Evolutionary conservation across 2,888 invertebrate species (phyloP).

Genomic region (Lasioglossum figueresi): DNA sequence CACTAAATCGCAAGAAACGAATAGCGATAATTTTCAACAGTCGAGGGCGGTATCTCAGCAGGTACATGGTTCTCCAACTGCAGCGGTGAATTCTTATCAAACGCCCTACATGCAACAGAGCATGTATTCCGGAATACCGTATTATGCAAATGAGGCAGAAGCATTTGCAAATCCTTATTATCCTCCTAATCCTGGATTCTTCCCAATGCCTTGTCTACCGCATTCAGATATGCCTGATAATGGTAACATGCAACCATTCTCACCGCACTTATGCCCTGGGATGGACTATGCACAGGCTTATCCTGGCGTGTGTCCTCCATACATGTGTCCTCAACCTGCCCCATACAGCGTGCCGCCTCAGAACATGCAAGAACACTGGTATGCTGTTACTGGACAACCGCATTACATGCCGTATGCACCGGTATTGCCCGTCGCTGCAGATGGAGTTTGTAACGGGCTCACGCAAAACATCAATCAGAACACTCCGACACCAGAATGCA

Average conservation of each 20-base stretch:
- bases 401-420: conserved; percentile 69
- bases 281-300: conserved; percentile 68
- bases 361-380: conserved; percentile 76
- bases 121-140: conserved; percentile 68
- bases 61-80: conserved; percentile 18
- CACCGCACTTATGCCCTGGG: conserved; percentile 61
- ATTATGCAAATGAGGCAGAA: conserved; percentile 70
- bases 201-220: conserved; percentile 71
- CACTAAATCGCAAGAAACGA: conserved; percentile 42
- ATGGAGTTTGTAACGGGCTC: conserved; percentile 38
- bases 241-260: conserved; percentile 58
- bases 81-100: conserved; percentile 63
- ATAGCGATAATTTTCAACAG: conserved; percentile 41
- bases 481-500: conserved; percentile 23
- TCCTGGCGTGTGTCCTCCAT: conserved; percentile 70
- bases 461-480: conserved; percentile 26
- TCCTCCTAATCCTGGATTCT: conserved; percentile 66
- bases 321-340: conserved; percentile 71
- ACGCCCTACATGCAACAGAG: conserved; percentile 68
- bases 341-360: conserved; percentile 57
- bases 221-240: conserved; percentile 69
- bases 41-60: conserved; percentile 46
- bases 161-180: conserved; percentile 65
- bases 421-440: conserved; percentile 35
- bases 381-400: conserved; percentile 70